A percentile compares a stretch with the other conserved stretches of the same genome.
Conservation (phyloP, 2,113 vertebrate genomes). For the Nesospiza acunhae region DNA sequence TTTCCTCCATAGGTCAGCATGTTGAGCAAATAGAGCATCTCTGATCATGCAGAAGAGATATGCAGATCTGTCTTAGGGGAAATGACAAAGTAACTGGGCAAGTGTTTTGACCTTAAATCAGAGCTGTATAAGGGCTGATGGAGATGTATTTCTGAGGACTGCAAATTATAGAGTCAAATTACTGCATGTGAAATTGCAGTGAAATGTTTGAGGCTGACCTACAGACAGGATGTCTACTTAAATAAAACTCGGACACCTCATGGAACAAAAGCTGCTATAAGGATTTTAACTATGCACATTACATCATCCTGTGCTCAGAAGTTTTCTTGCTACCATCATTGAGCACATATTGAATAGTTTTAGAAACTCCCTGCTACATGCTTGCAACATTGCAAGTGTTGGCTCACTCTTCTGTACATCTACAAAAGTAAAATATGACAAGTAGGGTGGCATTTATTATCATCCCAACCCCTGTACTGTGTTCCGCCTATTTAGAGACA, state of each 20-base stretch:
- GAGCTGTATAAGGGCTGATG: background rate
- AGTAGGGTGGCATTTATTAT: background rate
- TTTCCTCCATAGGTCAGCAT: background rate
- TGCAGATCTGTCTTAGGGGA: background rate
- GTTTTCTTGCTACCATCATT: fast-evolving
- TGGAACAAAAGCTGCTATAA: background rate
- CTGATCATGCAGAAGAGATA: background rate
- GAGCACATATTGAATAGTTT: background rate
- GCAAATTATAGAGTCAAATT: background rate
- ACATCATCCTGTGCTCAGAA: background rate
- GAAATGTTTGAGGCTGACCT: background rate
- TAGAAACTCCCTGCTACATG: background rate
- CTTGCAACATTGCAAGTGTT: background rate
- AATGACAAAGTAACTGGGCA: background rate
- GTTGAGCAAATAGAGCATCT: background rate
- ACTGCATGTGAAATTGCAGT: background rate
- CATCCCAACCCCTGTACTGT: background rate
- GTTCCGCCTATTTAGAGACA: background rate
- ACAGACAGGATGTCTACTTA: background rate
- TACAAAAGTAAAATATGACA: background rate
- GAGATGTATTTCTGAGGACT: background rate
- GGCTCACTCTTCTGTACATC: background rate
- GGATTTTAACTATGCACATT: background rate
- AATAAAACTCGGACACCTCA: background rate
- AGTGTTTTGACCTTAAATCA: background rate